Evolutionary conservation across 2,797 vertebrate genomes (phyloP).

Genomic region (Gambelia wislizenii): DNA sequence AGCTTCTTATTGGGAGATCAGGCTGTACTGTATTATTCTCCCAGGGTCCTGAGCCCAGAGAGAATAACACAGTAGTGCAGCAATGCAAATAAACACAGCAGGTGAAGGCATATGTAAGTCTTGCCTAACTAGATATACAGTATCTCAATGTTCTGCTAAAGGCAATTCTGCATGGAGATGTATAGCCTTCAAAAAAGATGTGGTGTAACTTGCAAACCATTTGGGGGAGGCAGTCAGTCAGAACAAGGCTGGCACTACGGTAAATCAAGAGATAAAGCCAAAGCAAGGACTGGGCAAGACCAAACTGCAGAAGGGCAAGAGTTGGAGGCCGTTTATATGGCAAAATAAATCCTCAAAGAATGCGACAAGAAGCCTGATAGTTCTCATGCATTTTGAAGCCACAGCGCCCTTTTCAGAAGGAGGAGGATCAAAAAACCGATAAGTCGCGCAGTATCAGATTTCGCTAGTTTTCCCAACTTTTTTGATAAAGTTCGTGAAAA

Average conservation of each 20-base stretch:
- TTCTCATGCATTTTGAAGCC: no score
- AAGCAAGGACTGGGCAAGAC: neutral
- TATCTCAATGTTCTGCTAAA: neutral
- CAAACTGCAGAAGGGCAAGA: neutral
- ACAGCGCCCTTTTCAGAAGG: no score
- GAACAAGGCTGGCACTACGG: neutral
- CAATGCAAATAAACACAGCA: slow-evolving; percentile 6
- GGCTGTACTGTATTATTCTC: no score
- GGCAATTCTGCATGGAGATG: neutral
- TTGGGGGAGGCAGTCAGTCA: neutral
- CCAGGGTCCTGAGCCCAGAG: neutral
- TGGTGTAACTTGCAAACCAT: neutral
- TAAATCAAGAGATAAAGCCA: neutral
- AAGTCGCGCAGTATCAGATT: no score
- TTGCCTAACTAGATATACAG: neutral
- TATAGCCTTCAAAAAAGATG: neutral
- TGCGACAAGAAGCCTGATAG: no score
- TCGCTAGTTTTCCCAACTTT: no score
- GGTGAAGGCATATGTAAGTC: neutral
- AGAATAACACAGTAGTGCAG: neutral
- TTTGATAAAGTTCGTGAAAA: no score
- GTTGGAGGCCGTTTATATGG: no score
- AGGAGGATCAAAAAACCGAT: no score
- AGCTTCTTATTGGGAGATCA: neutral
- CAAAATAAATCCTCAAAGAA: no score